A percentile compares a stretch with the other conserved stretches of the same genome.
Evolutionary conservation across 2,113 vertebrate genomes (phyloP).

Genomic region (Candoia aspera): DNA sequence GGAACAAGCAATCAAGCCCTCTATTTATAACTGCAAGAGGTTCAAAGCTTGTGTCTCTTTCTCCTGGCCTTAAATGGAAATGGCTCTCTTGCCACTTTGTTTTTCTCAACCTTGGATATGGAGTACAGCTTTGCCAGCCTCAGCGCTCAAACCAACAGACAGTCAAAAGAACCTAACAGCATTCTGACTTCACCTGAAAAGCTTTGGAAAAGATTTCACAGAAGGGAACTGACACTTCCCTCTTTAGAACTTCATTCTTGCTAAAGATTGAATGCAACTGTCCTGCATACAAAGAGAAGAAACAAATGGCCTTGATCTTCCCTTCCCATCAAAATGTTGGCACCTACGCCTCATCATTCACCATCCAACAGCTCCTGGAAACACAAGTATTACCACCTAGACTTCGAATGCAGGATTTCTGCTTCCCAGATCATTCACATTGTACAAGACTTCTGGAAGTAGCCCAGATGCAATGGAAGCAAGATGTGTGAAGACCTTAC

Average conservation of each 20-base stretch:
- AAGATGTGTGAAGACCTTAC: background rate
- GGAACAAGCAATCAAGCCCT: background rate
- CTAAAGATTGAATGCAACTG: background rate
- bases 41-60: no score
- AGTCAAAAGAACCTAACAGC: no score
- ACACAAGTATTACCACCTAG: background rate
- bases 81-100: no score
- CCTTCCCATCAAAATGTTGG: background rate
- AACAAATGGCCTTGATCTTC: background rate
- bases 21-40: no score
- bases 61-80: no score
- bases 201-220: background rate
- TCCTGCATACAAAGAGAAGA: no score
- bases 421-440: background rate
- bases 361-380: background rate
- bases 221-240: constrained; percentile 18
- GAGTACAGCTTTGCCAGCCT: no score
- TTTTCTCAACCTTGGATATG: background rate
- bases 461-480: background rate
- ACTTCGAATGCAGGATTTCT: background rate
- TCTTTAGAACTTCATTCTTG: background rate
- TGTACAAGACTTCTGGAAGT: background rate
- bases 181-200: constrained; percentile 11
- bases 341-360: background rate
- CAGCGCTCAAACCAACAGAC: no score